Evolutionary conservation across 1,140 invertebrate genomes (phyloP).

Genomic region (Lasioglossum baleicum): DNA sequence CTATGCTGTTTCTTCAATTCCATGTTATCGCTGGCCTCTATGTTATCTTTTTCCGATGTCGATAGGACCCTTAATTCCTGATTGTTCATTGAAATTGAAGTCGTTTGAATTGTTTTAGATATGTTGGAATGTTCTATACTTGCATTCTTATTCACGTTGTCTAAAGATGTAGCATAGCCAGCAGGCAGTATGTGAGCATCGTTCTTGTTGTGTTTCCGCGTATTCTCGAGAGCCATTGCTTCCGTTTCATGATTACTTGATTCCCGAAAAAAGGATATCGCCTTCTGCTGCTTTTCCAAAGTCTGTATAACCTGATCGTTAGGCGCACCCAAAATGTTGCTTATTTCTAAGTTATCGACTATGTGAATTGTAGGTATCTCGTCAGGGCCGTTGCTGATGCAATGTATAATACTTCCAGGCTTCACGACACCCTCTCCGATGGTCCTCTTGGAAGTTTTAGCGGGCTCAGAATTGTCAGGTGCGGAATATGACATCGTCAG

Average conservation of each 20-base stretch:
- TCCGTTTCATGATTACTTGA: constrained; percentile 3
- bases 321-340: constrained; percentile 53
- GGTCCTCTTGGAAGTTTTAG: constrained; percentile 32
- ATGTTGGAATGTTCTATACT: background rate
- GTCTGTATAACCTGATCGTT: constrained; percentile 52
- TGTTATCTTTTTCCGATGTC: constrained; percentile 21
- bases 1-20: constrained; percentile 67
- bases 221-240: background rate
- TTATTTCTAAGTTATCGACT: constrained; percentile 73
- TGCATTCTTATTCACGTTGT: background rate
- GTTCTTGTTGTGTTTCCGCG: constrained; percentile 21
- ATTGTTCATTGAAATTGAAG: background rate
- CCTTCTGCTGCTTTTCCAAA: constrained; percentile 33
- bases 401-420: constrained; percentile 68
- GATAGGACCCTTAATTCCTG: constrained; percentile 10
- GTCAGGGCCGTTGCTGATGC: constrained; percentile 66
- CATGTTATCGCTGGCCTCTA: constrained; percentile 1
- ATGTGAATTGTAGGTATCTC: constrained; percentile 78
- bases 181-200: background rate
- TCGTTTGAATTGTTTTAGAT: background rate
- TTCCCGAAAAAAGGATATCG: constrained; percentile 48
- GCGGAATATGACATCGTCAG: constrained; percentile 39
- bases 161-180: too few relatives aligned
- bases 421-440: constrained; percentile 46
- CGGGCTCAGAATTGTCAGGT: constrained; percentile 12